phyloP scores from a whole-genome alignment of 2,888 invertebrate genomes.

The Vanessa cardui region DNA sequence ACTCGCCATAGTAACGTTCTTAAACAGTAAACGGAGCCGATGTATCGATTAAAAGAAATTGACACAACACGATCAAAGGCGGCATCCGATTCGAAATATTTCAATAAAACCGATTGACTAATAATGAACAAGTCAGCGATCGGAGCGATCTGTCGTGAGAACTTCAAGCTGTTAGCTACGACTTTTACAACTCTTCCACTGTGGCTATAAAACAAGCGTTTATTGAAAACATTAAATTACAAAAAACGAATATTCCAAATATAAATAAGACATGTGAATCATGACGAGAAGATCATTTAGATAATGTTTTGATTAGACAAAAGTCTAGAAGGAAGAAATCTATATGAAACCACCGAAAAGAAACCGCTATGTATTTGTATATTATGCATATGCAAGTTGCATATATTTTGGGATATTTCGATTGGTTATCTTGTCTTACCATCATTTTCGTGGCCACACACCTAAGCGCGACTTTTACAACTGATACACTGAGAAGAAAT shows the following conservation, averaged over 20 bases:
- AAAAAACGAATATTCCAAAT: no score
- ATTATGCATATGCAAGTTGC: no score
- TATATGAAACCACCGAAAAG: no score
- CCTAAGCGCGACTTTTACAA: conserved; percentile 64
- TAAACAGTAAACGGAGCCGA: conserved; percentile 53
- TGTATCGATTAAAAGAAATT: conserved; percentile 60
- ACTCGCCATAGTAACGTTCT: conserved; percentile 56
- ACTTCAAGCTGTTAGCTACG: conserved; percentile 68
- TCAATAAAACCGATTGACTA: conserved; percentile 79
- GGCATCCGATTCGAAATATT: conserved; percentile 57
- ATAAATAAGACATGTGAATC: no score
- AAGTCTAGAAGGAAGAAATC: no score
- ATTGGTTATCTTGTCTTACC: neutral
- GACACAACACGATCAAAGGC: conserved; percentile 74
- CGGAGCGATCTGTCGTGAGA: conserved; percentile 79
- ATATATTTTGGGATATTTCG: neutral
- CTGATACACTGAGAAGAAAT: conserved; percentile 77
- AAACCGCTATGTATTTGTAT: no score
- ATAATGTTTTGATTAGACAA: no score
- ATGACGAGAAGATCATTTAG: no score
- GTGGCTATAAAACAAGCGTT: conserved; percentile 53
- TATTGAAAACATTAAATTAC: neutral
- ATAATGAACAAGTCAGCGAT: conserved; percentile 75
- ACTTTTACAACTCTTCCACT: conserved; percentile 70
- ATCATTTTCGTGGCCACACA: conserved; percentile 51